Evolutionary conservation across 2,797 vertebrate species (phyloP).

Genomic region (Meriones psammophilus): DNA sequence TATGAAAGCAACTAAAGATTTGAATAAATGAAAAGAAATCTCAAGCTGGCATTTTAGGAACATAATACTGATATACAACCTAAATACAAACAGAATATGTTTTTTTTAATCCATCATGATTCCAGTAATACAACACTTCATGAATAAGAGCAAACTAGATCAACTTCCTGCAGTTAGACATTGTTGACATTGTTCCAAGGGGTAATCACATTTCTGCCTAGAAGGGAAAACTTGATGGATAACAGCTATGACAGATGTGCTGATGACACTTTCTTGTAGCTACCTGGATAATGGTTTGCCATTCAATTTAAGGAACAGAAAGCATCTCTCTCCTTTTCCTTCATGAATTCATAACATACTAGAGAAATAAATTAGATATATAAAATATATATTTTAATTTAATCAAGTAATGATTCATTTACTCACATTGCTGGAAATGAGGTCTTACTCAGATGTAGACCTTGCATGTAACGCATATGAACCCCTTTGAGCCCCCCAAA

Average conservation of each 20-base stretch:
- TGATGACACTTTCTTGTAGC: conserved; percentile 73
- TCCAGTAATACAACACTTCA: conserved; percentile 47
- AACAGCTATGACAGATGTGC: conserved; percentile 75
- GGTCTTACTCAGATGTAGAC: conserved; percentile 40
- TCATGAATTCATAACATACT: conserved; percentile 37
- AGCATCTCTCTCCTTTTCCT: conserved; percentile 60
- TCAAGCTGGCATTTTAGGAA: conserved; percentile 48
- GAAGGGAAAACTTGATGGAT: conserved; percentile 75
- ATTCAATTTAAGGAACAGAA: conserved; percentile 78
- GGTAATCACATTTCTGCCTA: conserved; percentile 81
- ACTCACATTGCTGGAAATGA: conserved; percentile 48
- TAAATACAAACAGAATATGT: conserved; percentile 55
- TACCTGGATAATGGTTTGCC: conserved; percentile 79
- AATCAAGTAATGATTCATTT: conserved; percentile 20
- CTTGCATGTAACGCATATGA: conserved; percentile 40
- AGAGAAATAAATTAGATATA: conserved; percentile 49
- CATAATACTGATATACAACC: conserved; percentile 36
- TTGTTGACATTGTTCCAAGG: conserved; percentile 74
- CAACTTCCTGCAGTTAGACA: conserved; percentile 73
- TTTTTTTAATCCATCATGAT: conserved; percentile 47
- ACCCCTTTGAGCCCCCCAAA: background rate
- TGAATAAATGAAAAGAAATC: background rate
- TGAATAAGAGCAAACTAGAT: conserved; percentile 66
- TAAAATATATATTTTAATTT: conserved; percentile 34
- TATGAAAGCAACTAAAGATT: background rate